A percentile compares a stretch with the other conserved stretches of the same genome.
These are phyloP conservation scores for Acipenser oxyrinchus DNA, from an alignment of 2,797 vertebrate species.

Conservation along the genomic window DNA sequence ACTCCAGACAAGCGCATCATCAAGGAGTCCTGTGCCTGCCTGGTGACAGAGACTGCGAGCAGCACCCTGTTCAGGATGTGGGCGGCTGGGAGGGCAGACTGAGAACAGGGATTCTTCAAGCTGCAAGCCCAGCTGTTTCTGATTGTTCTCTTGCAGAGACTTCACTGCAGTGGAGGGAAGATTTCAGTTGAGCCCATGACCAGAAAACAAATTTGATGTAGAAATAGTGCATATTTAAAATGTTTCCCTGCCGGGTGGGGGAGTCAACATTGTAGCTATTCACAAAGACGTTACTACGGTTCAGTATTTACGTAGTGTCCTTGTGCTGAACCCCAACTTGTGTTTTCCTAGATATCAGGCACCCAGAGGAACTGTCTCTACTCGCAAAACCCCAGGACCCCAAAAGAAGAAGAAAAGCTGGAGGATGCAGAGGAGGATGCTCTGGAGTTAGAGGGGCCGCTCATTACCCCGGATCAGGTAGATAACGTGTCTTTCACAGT, in stretches of 20 bases:
- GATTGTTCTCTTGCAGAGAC: slow-evolving; percentile 19
- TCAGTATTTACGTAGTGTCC: too few relatives aligned
- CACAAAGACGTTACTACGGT: too few relatives aligned
- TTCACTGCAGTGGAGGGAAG: too few relatives aligned
- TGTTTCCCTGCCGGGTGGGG: too few relatives aligned
- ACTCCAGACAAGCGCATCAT: too few relatives aligned
- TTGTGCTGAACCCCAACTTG: not conserved
- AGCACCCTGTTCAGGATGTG: slow-evolving; percentile 30
- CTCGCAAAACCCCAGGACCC: slow-evolving; percentile 97
- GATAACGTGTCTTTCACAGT: slow-evolving; percentile 11
- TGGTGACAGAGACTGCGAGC: not conserved
- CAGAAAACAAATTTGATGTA: too few relatives aligned
- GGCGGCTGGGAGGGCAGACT: slow-evolving; percentile 33
- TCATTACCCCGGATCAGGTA: slow-evolving; percentile 95
- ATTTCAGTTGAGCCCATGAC: too few relatives aligned
- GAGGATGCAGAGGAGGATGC: slow-evolving; percentile 83
- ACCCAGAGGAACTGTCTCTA: slow-evolving; percentile 93
- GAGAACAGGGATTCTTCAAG: slow-evolving; percentile 50
- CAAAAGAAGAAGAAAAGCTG: slow-evolving; percentile 98
- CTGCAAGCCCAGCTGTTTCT: slow-evolving; percentile 40
- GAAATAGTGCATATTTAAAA: too few relatives aligned
- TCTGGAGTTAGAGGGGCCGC: slow-evolving; percentile 83
- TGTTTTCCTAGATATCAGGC: slow-evolving; percentile 77
- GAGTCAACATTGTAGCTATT: too few relatives aligned
- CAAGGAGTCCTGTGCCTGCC: too few relatives aligned